phyloP scores from a whole-genome alignment of 1,140 invertebrate genomes.

The Microplitis demolitor region DNA sequence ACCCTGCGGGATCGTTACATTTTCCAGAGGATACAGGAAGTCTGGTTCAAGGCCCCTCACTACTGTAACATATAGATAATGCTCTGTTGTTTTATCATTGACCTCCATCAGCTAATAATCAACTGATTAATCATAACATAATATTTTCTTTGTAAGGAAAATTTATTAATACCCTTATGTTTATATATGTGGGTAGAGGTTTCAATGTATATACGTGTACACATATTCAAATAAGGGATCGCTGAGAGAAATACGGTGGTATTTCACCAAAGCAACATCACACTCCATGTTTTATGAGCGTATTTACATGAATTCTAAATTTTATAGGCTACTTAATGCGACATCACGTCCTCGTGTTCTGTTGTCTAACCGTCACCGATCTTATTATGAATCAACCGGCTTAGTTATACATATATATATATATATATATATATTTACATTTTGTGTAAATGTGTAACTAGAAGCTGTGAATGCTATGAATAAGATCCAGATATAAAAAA shows the following conservation, averaged over 20 bases:
- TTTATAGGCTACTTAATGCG: constrained; percentile 58
- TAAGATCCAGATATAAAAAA: too few species aligned
- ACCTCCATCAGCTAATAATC: too few species aligned
- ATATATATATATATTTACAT: too few species aligned
- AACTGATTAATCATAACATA: too few species aligned
- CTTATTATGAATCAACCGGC: not conserved
- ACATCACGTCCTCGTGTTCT: constrained; percentile 51
- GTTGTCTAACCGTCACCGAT: constrained; percentile 10
- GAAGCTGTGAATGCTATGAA: too few species aligned
- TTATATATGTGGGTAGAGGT: too few species aligned
- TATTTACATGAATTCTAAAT: constrained; percentile 57
- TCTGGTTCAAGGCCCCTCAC: constrained; percentile 77
- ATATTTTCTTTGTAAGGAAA: too few species aligned
- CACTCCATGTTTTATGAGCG: constrained; percentile 52
- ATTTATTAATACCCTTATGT: too few species aligned
- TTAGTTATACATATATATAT: not conserved
- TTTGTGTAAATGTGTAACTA: too few species aligned
- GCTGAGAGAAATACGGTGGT: not conserved
- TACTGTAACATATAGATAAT: constrained; percentile 42
- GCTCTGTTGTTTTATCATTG: too few species aligned
- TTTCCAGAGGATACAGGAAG: constrained; percentile 83
- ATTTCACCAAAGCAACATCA: constrained; percentile 34
- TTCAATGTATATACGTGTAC: too few species aligned
- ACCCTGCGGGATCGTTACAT: constrained; percentile 84
- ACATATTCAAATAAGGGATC: too few species aligned